These are phyloP conservation scores for Lampris incognitus DNA, from an alignment of 2,113 vertebrate species.

Conservation along the genomic window DNA sequence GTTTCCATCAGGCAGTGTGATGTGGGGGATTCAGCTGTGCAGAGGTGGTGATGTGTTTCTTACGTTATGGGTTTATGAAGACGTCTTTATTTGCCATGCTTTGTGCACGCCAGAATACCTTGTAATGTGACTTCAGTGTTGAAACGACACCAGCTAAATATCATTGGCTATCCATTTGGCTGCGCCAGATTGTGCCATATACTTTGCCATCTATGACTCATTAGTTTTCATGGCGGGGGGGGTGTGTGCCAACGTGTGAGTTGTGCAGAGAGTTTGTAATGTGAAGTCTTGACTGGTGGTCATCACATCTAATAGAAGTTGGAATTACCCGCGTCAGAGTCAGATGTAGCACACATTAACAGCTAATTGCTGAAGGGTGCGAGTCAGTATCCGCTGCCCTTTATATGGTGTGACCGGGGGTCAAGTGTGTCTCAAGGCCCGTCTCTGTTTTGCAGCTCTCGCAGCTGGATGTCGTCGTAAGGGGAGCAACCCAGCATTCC, in stretches of 20 bases:
- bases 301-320: neutral
- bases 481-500: too few relatives aligned
- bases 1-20: constrained; percentile 18
- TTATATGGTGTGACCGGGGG: too few relatives aligned
- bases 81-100: neutral
- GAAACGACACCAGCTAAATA: constrained; percentile 3
- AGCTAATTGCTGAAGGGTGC: neutral
- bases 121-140: constrained; percentile 34
- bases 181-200: neutral
- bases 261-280: constrained; percentile 2
- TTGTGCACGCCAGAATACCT: constrained; percentile 29
- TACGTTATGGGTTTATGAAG: neutral
- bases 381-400: neutral
- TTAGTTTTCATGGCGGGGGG: constrained; percentile 13
- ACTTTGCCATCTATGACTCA: constrained; percentile 36
- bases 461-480: too few relatives aligned
- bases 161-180: neutral
- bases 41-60: constrained; percentile 25
- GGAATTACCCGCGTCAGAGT: neutral
- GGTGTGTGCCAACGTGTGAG: constrained; percentile 23
- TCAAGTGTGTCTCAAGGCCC: neutral
- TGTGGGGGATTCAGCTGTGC: constrained; percentile 10
- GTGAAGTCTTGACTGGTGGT: neutral
- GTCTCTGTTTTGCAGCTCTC: too few relatives aligned
- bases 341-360: neutral